phyloP scores from a whole-genome alignment of 1,140 invertebrate species.

The Mizuhopecten yessoensis region DNA sequence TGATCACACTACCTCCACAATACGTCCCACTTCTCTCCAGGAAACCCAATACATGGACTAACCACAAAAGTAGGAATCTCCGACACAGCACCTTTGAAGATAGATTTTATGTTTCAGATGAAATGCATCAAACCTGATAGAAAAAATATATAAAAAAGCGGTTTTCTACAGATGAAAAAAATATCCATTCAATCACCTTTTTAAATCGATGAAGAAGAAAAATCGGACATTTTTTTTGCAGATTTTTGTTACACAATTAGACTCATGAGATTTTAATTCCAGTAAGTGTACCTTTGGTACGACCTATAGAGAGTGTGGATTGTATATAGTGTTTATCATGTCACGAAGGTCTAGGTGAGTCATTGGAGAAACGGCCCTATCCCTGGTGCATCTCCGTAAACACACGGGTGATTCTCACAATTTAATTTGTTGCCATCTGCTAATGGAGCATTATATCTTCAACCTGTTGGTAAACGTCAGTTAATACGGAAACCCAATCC shows the following conservation, averaged over 20 bases:
- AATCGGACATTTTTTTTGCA: neutral
- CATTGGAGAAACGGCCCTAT: neutral
- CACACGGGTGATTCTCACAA: neutral
- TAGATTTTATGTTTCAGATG: neutral
- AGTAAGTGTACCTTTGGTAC: neutral
- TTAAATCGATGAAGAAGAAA: neutral
- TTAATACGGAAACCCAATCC: slow-evolving; percentile 18
- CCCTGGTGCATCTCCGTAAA: neutral
- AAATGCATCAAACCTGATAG: neutral
- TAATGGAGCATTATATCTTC: slow-evolving; percentile 38
- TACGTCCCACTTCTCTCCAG: no score
- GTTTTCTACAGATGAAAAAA: no score
- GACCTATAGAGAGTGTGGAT: neutral
- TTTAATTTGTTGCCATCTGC: slow-evolving; percentile 24
- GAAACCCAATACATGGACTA: no score
- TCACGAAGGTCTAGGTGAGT: neutral
- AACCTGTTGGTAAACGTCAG: slow-evolving; percentile 5
- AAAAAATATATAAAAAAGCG: neutral
- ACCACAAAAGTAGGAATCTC: neutral
- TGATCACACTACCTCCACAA: no score
- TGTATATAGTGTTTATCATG: neutral
- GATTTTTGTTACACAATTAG: neutral
- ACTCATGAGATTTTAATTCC: neutral
- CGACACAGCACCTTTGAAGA: neutral
- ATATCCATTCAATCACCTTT: neutral